These are phyloP conservation scores for Tachysurus vachellii DNA, from an alignment of 2,113 vertebrate genomes.

Conservation along the genomic window DNA sequence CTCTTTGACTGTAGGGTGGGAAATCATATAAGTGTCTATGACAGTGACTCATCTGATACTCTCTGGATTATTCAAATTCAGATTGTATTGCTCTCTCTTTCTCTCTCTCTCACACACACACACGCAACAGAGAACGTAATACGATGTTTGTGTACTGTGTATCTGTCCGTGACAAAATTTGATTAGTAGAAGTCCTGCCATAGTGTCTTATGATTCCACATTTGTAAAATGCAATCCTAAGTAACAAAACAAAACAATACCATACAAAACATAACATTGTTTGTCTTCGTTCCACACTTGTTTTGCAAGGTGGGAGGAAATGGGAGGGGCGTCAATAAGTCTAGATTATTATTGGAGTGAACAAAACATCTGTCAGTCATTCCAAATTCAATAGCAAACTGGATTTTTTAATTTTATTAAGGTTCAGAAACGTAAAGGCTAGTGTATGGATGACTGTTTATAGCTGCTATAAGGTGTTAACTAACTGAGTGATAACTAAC, in stretches of 20 bases:
- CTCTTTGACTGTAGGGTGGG: slow-evolving; percentile 13
- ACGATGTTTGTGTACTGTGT: no score
- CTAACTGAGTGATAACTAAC: no score
- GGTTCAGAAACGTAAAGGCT: no score
- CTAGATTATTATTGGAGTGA: background rate
- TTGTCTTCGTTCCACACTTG: background rate
- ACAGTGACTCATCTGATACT: background rate
- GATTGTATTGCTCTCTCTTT: no score
- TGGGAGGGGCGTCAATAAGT: background rate
- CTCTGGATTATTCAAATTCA: background rate
- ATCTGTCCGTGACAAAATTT: background rate
- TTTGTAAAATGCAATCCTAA: background rate
- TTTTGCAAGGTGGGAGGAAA: no score
- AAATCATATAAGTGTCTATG: background rate
- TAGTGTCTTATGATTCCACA: background rate
- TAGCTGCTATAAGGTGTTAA: no score
- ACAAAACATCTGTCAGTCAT: background rate
- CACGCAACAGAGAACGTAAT: background rate
- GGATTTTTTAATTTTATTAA: no score
- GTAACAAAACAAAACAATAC: background rate
- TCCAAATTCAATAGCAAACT: background rate
- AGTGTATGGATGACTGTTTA: no score
- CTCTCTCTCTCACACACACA: no score
- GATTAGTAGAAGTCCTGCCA: background rate
- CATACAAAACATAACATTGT: background rate